Percentiles rank a stretch among this genome's conserved stretches.
Conservation (phyloP, 1,140 invertebrate genomes). For the Diabrotica undecimpunctata region DNA sequence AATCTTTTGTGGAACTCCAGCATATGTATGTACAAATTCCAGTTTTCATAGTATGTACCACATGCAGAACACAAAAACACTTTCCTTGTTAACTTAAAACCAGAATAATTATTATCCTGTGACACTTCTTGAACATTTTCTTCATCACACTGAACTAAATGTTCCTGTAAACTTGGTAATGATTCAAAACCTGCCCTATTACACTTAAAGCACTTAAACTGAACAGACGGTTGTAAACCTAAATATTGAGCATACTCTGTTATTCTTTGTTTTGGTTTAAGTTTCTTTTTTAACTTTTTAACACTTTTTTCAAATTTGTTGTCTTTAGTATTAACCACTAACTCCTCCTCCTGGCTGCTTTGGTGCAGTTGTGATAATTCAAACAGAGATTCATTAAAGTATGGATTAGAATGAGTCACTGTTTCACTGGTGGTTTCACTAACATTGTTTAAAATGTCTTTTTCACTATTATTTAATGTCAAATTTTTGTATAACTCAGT, state of each 20-base stretch:
- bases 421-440: constrained; percentile 13
- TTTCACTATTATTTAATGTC: neutral
- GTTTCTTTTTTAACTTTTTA: constrained; percentile 21
- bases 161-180: constrained; percentile 57
- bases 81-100: constrained; percentile 65
- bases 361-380: constrained; percentile 41
- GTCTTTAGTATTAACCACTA: constrained; percentile 10
- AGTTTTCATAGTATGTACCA: constrained; percentile 76
- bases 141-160: constrained; percentile 56
- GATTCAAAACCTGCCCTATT: constrained; percentile 58
- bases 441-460: constrained; percentile 9
- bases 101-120: constrained; percentile 39
- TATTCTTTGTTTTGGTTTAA: constrained; percentile 46
- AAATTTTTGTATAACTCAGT: constrained; percentile 28
- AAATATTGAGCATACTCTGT: constrained; percentile 67
- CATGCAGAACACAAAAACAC: constrained; percentile 75
- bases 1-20: constrained; percentile 70
- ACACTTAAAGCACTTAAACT: constrained; percentile 66
- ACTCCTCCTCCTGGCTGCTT: constrained; percentile 14
- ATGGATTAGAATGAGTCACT: constrained; percentile 42
- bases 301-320: constrained; percentile 14
- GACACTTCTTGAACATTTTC: constrained; percentile 43
- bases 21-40: constrained; percentile 80
- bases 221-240: constrained; percentile 64
- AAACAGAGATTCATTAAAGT: constrained; percentile 45